Conservation (phyloP, 2,888 invertebrate genomes). For the Acleris laterana region DNA sequence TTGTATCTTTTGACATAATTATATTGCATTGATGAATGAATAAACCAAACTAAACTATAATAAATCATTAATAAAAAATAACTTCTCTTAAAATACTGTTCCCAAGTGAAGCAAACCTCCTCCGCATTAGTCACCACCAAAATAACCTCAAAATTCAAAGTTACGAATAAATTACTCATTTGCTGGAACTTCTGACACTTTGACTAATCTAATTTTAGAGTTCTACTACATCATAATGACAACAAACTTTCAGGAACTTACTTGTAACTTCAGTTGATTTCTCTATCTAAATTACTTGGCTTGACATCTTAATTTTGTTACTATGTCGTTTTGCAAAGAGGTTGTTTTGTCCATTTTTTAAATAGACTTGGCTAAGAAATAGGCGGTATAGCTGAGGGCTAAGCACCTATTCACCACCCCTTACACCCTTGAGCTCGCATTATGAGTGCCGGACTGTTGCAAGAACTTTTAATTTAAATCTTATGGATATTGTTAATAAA, state of each 20-base stretch:
- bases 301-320: slow-evolving; percentile 20
- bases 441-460: too few relatives aligned
- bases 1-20: too few relatives aligned
- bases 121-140: slow-evolving; percentile 1
- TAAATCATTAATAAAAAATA: too few relatives aligned
- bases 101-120: not conserved
- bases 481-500: too few relatives aligned
- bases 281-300: slow-evolving; percentile 17
- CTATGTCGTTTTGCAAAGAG: slow-evolving; percentile 4
- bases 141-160: slow-evolving; percentile 21
- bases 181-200: slow-evolving; percentile 25
- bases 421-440: too few relatives aligned
- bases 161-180: slow-evolving; percentile 24
- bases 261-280: slow-evolving; percentile 22
- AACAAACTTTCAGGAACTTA: slow-evolving; percentile 10
- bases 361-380: not conserved
- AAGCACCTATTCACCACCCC: too few relatives aligned
- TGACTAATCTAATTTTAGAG: slow-evolving; percentile 25
- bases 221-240: slow-evolving; percentile 29
- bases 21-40: too few relatives aligned
- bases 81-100: not conserved
- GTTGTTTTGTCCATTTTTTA: not conserved
- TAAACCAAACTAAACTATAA: too few relatives aligned
- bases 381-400: too few relatives aligned
- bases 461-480: too few relatives aligned